These are phyloP conservation scores for Oscheius sp. DNA, from an alignment of 2,888 invertebrate genomes.

Conservation along the genomic window DNA sequence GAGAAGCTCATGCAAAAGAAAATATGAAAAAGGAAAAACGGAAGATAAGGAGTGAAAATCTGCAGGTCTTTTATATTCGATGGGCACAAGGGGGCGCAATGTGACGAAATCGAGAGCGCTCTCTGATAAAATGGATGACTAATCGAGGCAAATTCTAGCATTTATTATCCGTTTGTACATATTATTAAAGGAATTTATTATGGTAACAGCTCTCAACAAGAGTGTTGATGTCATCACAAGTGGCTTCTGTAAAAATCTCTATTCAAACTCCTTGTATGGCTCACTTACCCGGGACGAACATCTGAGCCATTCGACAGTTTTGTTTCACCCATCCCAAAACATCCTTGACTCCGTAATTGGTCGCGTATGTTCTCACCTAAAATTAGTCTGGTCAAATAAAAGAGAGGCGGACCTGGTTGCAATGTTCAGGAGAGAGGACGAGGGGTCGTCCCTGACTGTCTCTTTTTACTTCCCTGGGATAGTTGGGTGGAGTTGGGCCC, in stretches of 20 bases:
- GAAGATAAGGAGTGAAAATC: too few species aligned
- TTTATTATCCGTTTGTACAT: constrained; percentile 18
- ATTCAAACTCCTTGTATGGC: neutral
- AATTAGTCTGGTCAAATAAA: constrained; percentile 1
- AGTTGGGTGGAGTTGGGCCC: constrained; percentile 28
- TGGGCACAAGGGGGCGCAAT: too few species aligned
- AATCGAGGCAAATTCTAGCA: neutral
- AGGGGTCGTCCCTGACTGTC: constrained; percentile 61
- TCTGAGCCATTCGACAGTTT: constrained; percentile 70
- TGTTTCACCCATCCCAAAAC: constrained; percentile 64
- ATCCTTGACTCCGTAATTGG: constrained; percentile 67
- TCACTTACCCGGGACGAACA: constrained; percentile 62
- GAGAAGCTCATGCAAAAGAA: too few species aligned
- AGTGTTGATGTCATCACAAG: constrained; percentile 70
- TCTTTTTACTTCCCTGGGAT: constrained; percentile 49
- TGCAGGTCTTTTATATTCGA: too few species aligned
- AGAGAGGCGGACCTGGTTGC: constrained; percentile 49
- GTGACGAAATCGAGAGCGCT: too few species aligned
- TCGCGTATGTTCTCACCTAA: constrained; percentile 67
- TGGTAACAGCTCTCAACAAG: constrained; percentile 69
- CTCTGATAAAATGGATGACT: too few species aligned
- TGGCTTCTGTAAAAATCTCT: constrained; percentile 61
- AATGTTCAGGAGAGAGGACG: constrained; percentile 65
- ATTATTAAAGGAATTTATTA: constrained; percentile 40
- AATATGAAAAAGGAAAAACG: too few species aligned